Evolutionary conservation across 2,888 invertebrate species (phyloP).

Genomic region (Plutella xylostella): DNA sequence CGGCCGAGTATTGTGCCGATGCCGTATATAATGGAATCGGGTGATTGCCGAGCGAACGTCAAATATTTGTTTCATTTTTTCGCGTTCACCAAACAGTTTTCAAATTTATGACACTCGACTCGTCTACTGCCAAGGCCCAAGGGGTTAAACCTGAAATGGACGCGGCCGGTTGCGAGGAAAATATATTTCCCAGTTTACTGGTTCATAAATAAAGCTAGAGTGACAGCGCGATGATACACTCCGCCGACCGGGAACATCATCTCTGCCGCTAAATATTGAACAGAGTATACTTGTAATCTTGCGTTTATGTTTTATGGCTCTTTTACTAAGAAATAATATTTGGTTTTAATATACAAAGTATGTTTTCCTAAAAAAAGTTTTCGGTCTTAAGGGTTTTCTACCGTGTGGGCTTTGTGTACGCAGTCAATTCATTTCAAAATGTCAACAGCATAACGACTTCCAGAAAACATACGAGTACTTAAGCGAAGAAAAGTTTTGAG

Average conservation of each 20-base stretch:
- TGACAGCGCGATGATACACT: conserved; percentile 68
- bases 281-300: conserved; percentile 18
- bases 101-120: conserved; percentile 68
- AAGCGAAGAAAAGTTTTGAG: too few relatives aligned
- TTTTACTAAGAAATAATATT: too few relatives aligned
- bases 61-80: conserved; percentile 60
- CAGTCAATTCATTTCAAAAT: too few relatives aligned
- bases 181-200: conserved; percentile 70
- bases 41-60: conserved; percentile 32
- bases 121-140: conserved; percentile 60
- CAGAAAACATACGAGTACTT: too few relatives aligned
- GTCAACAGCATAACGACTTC: too few relatives aligned
- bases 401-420: too few relatives aligned
- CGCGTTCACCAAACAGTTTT: conserved; percentile 59
- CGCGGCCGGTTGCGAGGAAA: conserved; percentile 59
- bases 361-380: too few relatives aligned
- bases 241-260: conserved; percentile 54
- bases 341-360: too few relatives aligned
- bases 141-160: conserved; percentile 68
- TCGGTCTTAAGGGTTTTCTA: too few relatives aligned
- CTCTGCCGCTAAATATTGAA: conserved; percentile 59
- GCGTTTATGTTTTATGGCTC: too few relatives aligned
- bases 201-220: conserved; percentile 66
- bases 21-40: conserved; percentile 1
- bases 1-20: too few relatives aligned